Evolutionary conservation across 1,140 invertebrate genomes (phyloP), one percentile per base, ranked within the genome.

Genomic region (Euglossa dilemma): DNA sequence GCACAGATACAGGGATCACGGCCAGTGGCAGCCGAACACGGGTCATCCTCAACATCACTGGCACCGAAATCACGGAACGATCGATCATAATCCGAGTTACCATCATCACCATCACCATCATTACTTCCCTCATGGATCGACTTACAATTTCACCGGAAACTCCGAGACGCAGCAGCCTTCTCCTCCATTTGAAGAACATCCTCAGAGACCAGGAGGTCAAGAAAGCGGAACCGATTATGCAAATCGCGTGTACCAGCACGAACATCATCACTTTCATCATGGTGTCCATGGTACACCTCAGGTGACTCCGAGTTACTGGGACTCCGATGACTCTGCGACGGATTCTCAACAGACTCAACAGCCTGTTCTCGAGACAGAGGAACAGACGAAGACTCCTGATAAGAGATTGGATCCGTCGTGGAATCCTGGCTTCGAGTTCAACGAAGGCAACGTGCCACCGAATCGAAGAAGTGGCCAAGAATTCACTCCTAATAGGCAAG

Each of bases 191-290:
- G 47, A 8, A n/a, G n/a, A n/a, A n/a, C n/a, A 43, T 8, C 6
- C 52, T 9, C 70, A 67, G 47, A 50, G 0, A 50, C 57, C 66
- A 7, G 52, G 18, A 11, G 18, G 9, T 2, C 80, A 75, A 23
- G 61, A 2, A 25, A 18, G 0, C 1, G n/a, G 18, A 7, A 43
- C 67, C 9, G 59, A 43, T 50, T 56, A n/a, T 66, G 23, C 66
- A 11, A 23, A 23, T n/a, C 47, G 67, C 47, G 16, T 63, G 25
- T 23, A 83, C 36, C 63, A 61, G 43, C 79, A 83, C 45, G 47
- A 76, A 8, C 64, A 85, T 84, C 36, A 82, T 70, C 76, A 83
- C 81, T 18, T 85, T 66, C 69, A 69, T 77, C 25, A 84, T 18
- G 18, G 80, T 61, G 14, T 23, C 2, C 47, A 56, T 6, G 25